Percentiles rank a stretch among this genome's conserved stretches.
Conservation (phyloP, 2,797 vertebrate species). For the Tiaroga cobitis region DNA sequence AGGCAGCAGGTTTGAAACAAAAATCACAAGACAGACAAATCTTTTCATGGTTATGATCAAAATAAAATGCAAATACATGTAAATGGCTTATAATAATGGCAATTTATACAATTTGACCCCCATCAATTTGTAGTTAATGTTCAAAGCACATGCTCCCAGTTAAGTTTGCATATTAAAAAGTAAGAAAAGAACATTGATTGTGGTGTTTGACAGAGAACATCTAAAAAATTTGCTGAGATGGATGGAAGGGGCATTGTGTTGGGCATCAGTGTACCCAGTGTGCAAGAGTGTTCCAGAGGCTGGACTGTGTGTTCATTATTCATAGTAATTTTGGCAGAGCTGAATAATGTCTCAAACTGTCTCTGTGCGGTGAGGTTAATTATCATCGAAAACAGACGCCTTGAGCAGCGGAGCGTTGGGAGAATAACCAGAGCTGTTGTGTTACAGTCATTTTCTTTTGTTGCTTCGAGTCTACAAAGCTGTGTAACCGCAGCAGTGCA, state of each 20-base stretch:
- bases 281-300: conserved; percentile 44
- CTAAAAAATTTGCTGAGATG: conserved; percentile 17
- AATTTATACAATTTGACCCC: not conserved
- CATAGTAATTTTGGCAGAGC: conserved; percentile 62
- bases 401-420: conserved; percentile 57
- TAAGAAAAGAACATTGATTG: conserved; percentile 52
- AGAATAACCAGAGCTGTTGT: conserved; percentile 65
- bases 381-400: conserved; percentile 66
- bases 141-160: conserved; percentile 20
- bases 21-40: not conserved
- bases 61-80: conserved; percentile 30
- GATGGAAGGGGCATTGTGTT: conserved; percentile 21
- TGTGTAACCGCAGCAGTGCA: conserved; percentile 14
- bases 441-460: conserved; percentile 50
- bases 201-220: conserved; percentile 33
- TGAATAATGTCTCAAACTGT: conserved; percentile 69
- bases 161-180: conserved; percentile 14
- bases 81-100: not conserved
- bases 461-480: conserved; percentile 18
- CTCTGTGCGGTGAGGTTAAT: conserved; percentile 69
- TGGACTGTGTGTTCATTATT: conserved; percentile 65
- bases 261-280: conserved; percentile 2
- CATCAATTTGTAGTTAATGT: conserved; percentile 21
- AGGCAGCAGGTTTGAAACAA: not conserved
- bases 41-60: conserved; percentile 1